Evolutionary conservation across 1,140 invertebrate genomes (phyloP).

Genomic region (Mactra quadrangularis): DNA sequence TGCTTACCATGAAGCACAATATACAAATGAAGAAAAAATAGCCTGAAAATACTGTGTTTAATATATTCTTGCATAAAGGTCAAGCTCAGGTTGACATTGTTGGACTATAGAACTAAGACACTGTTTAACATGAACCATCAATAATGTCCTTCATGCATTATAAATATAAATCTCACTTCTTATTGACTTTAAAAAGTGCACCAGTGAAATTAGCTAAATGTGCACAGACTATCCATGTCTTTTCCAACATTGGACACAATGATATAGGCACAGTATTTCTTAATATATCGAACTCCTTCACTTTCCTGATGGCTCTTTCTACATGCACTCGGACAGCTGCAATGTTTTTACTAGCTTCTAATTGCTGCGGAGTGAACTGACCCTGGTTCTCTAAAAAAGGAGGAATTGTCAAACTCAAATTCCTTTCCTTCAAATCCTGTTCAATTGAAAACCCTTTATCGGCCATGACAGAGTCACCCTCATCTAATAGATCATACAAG

Average conservation of each 20-base stretch:
- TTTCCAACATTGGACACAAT: constrained; percentile 33
- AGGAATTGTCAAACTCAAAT: constrained; percentile 57
- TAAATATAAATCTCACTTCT: not conserved
- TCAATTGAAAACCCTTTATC: constrained; percentile 63
- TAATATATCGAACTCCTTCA: constrained; percentile 66
- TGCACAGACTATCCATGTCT: constrained; percentile 64
- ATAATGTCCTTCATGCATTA: too few relatives aligned
- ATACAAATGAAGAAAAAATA: too few relatives aligned
- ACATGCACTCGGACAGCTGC: constrained; percentile 60
- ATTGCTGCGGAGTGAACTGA: constrained; percentile 42
- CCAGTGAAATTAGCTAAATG: constrained; percentile 6
- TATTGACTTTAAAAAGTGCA: not conserved
- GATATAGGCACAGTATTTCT: constrained; percentile 52
- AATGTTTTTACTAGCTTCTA: constrained; percentile 23
- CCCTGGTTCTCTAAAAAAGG: constrained; percentile 38
- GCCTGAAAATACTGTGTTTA: too few relatives aligned
- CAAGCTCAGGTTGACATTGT: too few relatives aligned
- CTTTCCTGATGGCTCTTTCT: constrained; percentile 47
- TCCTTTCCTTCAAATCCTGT: constrained; percentile 44
- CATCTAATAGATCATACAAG: constrained; percentile 17
- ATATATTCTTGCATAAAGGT: too few relatives aligned
- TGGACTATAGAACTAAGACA: not conserved
- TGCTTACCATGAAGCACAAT: too few relatives aligned
- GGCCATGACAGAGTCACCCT: constrained; percentile 63
- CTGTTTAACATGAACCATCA: not conserved